A percentile compares a stretch with the other conserved stretches of the same genome.
phyloP scores from a whole-genome alignment of 2,888 invertebrate species.

The Microchrysa polita region DNA sequence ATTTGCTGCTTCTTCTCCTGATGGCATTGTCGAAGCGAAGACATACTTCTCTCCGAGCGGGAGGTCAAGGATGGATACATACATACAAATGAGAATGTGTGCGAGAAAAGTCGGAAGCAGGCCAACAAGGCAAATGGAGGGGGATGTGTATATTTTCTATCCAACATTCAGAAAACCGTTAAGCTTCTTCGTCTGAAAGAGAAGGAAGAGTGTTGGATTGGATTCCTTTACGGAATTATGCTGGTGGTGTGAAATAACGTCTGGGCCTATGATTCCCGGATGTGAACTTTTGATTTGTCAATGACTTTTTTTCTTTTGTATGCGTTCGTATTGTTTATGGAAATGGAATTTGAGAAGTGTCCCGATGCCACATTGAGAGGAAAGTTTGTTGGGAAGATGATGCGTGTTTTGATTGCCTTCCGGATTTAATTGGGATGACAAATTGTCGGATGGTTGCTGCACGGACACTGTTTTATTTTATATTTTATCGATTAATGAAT shows the following conservation, averaged over 20 bases:
- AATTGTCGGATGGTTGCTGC: too few species aligned
- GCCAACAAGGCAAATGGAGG: too few species aligned
- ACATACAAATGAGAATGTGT: too few species aligned
- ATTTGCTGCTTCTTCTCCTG: constrained; percentile 33
- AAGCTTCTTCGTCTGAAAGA: background rate
- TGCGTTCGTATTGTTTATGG: constrained; percentile 3
- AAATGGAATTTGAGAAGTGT: background rate
- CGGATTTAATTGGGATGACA: too few species aligned
- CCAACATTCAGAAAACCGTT: background rate
- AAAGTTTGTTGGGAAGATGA: too few species aligned
- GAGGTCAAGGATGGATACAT: background rate
- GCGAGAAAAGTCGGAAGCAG: too few species aligned
- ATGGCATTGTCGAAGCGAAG: constrained; percentile 3
- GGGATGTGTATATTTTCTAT: background rate
- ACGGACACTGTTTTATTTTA: too few species aligned
- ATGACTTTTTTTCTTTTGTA: constrained; percentile 18
- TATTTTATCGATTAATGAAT: too few species aligned
- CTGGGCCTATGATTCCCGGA: constrained; percentile 25
- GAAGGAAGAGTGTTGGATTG: background rate
- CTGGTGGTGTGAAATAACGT: constrained; percentile 29
- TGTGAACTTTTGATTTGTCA: constrained; percentile 9
- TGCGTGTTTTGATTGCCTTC: too few species aligned
- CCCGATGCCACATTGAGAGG: too few species aligned
- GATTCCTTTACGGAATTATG: background rate
- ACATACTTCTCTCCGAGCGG: background rate